Base-by-base conservation (phyloP, 23 tunicate genomes). In the Ciona savignyi region DNA sequence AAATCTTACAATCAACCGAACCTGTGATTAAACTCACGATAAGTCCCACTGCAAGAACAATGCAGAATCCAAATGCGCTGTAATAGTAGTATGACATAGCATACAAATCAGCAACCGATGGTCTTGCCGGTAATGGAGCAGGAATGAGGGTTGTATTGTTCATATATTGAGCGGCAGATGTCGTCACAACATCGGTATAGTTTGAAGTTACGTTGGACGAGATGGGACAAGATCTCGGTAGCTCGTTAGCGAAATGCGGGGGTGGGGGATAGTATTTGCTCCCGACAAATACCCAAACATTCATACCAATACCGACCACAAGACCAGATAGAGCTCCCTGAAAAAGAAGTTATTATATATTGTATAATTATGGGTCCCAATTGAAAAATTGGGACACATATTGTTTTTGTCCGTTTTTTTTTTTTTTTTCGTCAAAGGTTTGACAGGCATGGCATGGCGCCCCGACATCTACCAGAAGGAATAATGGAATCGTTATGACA, bases 251-350 rank as follows among this genome's bases (percentile, higher is more conserved):
- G 73, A 63, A 82, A 29, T 82, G 74, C 20, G 65, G 26, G 9
- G 27, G 34, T 15, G 86, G 74, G 35, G 80, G 80, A 65, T 82
- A 82, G 9, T 30, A 15, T 68, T 70, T 64, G 4, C 74, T 34
- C 0, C 86, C 86, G 31, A 82, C 51, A 35, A 75, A 82, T 35
- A 74, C 80, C 86, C 80, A 82, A n/a, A 73, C 23, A 0, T 72
- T 64, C 30, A 35, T 30, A 34, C 32, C 74, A 0, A 74, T 29
- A 28, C 80, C 80, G 19, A 34, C 11, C 20, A 82, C 27, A 29
- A 80, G 68, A 11, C 85, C 85, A 33, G 63, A 56, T 23, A 72
- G 42, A 1, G 85, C 85, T 3, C 85, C 85, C 85, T 80, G 9
- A 6, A 42, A 42, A 6, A 42, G 11, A 42, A 9, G 15, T 6